phyloP scores from a whole-genome alignment of 2,113 vertebrate genomes.

The Empidonax alnorum region DNA sequence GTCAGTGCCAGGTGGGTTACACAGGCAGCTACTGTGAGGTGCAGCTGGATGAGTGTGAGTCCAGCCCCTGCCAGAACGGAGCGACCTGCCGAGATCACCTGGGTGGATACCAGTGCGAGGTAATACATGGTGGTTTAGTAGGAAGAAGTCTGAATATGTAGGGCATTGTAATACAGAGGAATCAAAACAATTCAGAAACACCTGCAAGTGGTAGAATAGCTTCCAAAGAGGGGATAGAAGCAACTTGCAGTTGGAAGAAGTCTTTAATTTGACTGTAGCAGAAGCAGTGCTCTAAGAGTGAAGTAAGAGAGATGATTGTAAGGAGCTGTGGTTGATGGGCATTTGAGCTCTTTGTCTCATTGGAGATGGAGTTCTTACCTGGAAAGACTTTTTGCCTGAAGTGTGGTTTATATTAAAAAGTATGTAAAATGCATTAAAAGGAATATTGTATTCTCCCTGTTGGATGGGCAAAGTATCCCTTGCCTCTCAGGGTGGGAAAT shows the following conservation, averaged over 20 bases:
- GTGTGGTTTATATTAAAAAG: not conserved
- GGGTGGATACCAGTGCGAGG: conserved; percentile 81
- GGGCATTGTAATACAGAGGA: not conserved
- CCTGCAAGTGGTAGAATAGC: not conserved
- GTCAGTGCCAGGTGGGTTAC: conserved; percentile 87
- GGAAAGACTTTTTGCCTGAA: not conserved
- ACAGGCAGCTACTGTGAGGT: conserved; percentile 89
- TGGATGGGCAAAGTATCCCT: not conserved
- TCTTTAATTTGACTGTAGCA: not conserved
- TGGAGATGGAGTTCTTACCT: not conserved
- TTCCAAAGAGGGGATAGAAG: not conserved
- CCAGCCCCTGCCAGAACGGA: conserved; percentile 83
- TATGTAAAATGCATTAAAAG: not conserved
- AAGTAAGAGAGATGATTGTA: not conserved
- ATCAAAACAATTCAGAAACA: not conserved
- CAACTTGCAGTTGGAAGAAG: not conserved
- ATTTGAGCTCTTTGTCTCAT: not conserved
- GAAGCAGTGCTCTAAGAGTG: not conserved
- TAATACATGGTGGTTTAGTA: not conserved
- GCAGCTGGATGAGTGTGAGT: conserved; percentile 85
- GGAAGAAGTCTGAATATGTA: not conserved
- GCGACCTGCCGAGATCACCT: conserved; percentile 81
- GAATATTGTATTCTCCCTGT: not conserved
- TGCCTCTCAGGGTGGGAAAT: not conserved
- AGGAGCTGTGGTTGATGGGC: not conserved